These are phyloP conservation scores for Campoplex nolae DNA, from an alignment of 2,888 invertebrate genomes.

Conservation along the genomic window DNA sequence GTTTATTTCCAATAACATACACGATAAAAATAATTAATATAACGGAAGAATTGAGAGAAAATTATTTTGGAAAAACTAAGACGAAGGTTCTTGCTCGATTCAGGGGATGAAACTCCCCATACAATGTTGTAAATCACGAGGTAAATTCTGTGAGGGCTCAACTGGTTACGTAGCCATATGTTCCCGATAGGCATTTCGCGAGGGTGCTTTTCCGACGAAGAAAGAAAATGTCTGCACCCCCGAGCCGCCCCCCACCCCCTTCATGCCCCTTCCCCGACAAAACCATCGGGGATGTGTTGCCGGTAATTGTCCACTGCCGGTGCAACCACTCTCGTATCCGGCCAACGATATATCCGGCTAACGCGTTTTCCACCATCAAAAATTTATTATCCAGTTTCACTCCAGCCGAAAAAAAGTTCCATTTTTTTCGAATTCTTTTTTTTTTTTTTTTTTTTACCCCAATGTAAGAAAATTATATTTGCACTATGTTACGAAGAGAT, in stretches of 20 bases:
- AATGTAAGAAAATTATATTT: background rate
- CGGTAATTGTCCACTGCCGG: conserved; percentile 61
- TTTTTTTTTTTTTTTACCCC: background rate
- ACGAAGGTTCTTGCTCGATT: background rate
- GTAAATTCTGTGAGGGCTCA: conserved; percentile 43
- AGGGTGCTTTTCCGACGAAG: conserved; percentile 56
- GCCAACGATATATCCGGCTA: conserved; percentile 41
- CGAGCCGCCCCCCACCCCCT: background rate
- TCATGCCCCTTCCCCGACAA: background rate
- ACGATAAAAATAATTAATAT: background rate
- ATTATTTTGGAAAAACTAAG: background rate
- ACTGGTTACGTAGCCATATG: conserved; percentile 62
- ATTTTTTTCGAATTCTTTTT: background rate
- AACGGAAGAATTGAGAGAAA: background rate
- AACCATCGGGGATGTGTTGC: conserved; percentile 36
- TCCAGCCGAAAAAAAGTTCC: conserved; percentile 13
- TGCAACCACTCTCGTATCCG: conserved; percentile 42
- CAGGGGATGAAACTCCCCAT: conserved; percentile 7
- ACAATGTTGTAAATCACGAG: conserved; percentile 77
- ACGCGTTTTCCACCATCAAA: conserved; percentile 55
- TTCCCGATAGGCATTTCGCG: conserved; percentile 58
- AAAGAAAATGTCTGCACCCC: conserved; percentile 57
- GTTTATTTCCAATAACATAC: background rate
- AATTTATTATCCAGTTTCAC: conserved; percentile 43
- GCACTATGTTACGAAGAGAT: background rate